phyloP scores from a whole-genome alignment of 2,888 invertebrate species.

The Ligdia adustata region DNA sequence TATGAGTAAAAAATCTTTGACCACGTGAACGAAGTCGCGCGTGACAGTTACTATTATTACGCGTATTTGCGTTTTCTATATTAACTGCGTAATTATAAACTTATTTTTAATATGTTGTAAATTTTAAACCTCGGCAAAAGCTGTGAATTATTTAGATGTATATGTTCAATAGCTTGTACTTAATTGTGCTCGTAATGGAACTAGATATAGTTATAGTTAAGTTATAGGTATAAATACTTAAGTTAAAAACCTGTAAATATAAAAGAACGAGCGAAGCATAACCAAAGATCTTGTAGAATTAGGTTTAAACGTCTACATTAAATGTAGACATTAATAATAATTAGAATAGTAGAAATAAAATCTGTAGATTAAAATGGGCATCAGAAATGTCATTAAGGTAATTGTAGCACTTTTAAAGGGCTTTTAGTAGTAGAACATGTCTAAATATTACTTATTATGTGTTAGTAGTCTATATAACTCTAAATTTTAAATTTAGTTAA shows the following conservation, averaged over 20 bases:
- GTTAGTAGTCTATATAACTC: no score
- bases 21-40: no score
- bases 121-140: slow-evolving; percentile 36
- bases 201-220: slow-evolving; percentile 19
- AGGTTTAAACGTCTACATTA: slow-evolving; percentile 19
- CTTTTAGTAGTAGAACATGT: no score
- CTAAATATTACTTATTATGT: no score
- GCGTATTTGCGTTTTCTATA: neutral
- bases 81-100: slow-evolving; percentile 7
- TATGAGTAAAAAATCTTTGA: no score
- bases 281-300: slow-evolving; percentile 28
- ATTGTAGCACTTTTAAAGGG: neutral
- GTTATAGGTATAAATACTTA: slow-evolving; percentile 8
- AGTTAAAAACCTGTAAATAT: slow-evolving; percentile 31
- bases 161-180: no score
- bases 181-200: no score
- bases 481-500: no score
- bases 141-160: slow-evolving; percentile 55
- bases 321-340: slow-evolving; percentile 10
- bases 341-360: neutral
- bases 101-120: slow-evolving; percentile 19
- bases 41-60: no score
- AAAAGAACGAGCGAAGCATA: slow-evolving; percentile 9
- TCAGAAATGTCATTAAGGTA: neutral
- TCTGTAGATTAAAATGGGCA: neutral